Evolutionary conservation across 2,888 invertebrate species (phyloP), one percentile per base, ranked within the genome.

Genomic region (Dolichopus griseipennis): DNA sequence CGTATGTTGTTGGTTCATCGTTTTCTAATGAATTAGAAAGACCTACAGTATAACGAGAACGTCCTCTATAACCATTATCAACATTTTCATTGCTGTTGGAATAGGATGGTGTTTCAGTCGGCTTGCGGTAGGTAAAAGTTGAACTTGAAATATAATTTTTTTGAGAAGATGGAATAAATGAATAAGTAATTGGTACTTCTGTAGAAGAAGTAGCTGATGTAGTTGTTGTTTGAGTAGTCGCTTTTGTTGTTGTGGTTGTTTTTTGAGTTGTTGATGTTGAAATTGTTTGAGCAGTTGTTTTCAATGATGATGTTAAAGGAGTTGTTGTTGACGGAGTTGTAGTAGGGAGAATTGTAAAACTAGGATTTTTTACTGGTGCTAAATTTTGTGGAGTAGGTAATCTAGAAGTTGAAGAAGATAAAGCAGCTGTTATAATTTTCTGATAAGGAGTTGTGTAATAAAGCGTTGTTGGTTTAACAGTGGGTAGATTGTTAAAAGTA

Each of bases 1-100:
- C 75, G 72, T 80, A 81, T 0, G 81, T 81, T 2, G 81, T 80
- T 37, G 72, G 72, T 68, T 80, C 79, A 63, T 78, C 78, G 15
- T 52, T 71, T 0, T 78, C 78, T n/a, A 76, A 66, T 18, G 74
- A 71, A 66, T 76, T 78, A 62, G 72, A 73, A 0, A 72, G 70
- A 2, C 76, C 77, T 9, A 75, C 76, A 0, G 81, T 80, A 65
- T 78, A 81, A 0, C 81, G 76, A 1, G 80, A 81, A 3, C 81
- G 76, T 1, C 82, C 79, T 33, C 80, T 74, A 3, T 75, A 72
- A 33, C 75, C 75, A 20, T 72, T 72, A 21, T 76, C 76, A 0
- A 69, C 34, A 15, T 69, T 69, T 0, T 65, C 70, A 66, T 63
- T 67, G 61, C 15, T 21, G 21, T 65, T 34, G 61, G 61, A 33